A percentile compares a stretch with the other conserved stretches of the same genome.
Evolutionary conservation across 2,113 vertebrate genomes (phyloP).

Genomic region (Gobio gobio): DNA sequence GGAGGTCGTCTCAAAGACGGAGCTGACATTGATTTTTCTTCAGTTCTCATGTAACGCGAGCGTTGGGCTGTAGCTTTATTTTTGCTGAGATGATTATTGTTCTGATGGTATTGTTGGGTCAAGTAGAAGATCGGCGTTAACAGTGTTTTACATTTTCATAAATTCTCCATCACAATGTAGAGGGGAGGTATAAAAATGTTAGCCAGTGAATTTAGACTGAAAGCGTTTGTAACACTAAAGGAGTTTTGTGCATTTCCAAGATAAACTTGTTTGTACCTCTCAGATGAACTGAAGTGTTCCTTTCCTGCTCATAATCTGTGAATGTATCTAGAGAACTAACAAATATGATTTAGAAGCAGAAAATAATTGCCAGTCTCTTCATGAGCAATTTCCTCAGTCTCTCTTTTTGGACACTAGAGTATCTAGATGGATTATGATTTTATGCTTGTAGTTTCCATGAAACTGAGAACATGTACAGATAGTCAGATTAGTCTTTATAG

Average conservation of each 20-base stretch:
- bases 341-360: not conserved
- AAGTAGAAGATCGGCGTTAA: not conserved
- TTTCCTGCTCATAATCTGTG: constrained; percentile 9
- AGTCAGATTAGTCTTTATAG: not conserved
- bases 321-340: constrained; percentile 32
- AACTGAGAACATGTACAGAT: constrained; percentile 62
- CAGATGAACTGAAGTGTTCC: not conserved
- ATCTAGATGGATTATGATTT: constrained; percentile 43
- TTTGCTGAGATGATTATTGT: not conserved
- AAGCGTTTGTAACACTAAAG: not conserved
- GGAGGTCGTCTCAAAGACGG: constrained; percentile 24
- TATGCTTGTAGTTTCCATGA: constrained; percentile 77
- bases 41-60: constrained; percentile 14
- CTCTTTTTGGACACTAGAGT: constrained; percentile 16
- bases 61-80: not conserved
- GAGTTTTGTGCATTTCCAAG: not conserved
- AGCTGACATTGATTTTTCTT: constrained; percentile 22
- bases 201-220: not conserved
- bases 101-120: not conserved
- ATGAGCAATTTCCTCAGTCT: not conserved
- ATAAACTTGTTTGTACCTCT: not conserved
- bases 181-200: not conserved
- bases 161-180: not conserved
- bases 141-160: not conserved
- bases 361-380: not conserved